Conservation (phyloP, 1,140 invertebrate genomes). For the Platorchestia sp. region DNA sequence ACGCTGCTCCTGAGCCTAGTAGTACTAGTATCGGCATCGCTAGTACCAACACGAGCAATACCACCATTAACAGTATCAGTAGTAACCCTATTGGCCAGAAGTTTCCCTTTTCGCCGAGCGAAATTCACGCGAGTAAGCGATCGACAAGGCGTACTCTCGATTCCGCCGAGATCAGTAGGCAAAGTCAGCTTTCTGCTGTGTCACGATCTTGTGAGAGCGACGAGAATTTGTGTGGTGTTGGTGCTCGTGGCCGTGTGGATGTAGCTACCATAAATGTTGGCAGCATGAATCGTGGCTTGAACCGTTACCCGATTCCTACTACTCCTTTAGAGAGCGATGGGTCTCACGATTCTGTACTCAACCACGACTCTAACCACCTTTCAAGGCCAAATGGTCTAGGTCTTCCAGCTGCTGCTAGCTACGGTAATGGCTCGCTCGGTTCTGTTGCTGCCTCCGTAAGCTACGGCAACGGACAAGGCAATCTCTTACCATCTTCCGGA, state of each 20-base stretch:
- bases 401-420: background rate
- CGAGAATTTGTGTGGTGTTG: background rate
- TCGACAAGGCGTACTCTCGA: background rate
- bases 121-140: slow-evolving; percentile 22
- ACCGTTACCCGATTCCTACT: slow-evolving; percentile 19
- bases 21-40: slow-evolving; percentile 18
- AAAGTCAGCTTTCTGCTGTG: background rate
- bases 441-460: background rate
- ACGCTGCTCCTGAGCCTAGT: slow-evolving; percentile 26
- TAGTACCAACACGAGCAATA: slow-evolving; percentile 43
- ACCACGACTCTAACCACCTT: background rate
- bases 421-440: background rate
- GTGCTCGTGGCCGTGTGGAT: background rate
- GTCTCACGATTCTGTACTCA: background rate
- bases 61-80: slow-evolving; percentile 37
- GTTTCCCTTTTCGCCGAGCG: background rate
- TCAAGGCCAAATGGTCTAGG: slow-evolving; percentile 18
- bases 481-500: background rate
- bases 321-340: background rate
- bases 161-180: background rate
- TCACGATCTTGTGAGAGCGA: background rate
- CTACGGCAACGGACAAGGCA: slow-evolving; percentile 24
- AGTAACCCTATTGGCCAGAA: slow-evolving; percentile 3
- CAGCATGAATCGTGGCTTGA: slow-evolving; percentile 41
- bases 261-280: slow-evolving; percentile 40